phyloP scores from a whole-genome alignment of 37 sponge, comb jelly and placozoan species.

The Halichondria panicea region DNA sequence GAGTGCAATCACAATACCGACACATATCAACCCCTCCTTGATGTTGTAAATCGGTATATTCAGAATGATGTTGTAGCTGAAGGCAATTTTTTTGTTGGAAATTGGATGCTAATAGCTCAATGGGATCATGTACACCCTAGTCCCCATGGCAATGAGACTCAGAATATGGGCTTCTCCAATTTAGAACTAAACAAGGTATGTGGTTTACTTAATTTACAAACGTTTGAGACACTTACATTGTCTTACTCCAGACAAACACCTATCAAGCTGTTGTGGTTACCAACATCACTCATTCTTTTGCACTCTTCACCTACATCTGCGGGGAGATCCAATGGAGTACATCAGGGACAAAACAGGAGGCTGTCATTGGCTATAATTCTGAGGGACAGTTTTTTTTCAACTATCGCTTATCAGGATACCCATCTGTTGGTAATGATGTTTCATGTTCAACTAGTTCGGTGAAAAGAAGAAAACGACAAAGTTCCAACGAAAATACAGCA shows the following conservation, averaged over 20 bases:
- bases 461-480: neutral
- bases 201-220: too few species aligned
- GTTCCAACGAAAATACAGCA: too few species aligned
- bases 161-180: neutral
- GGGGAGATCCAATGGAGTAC: slow-evolving; percentile 11
- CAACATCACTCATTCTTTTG: neutral
- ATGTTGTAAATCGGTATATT: neutral
- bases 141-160: slow-evolving; percentile 7
- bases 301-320: slow-evolving; percentile 9
- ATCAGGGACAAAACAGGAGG: neutral
- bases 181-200: neutral
- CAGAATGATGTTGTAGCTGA: neutral
- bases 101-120: neutral
- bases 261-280: neutral
- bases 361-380: slow-evolving; percentile 11
- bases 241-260: slow-evolving; percentile 13
- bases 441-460: neutral
- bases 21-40: neutral
- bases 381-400: neutral
- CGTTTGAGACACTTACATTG: too few species aligned
- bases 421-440: neutral
- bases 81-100: neutral
- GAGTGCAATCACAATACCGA: too few species aligned
- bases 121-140: slow-evolving; percentile 14
- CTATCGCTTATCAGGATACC: neutral